These are phyloP conservation scores for Anser cygnoides DNA, from an alignment of 2,113 vertebrate genomes.

Conservation along the genomic window DNA sequence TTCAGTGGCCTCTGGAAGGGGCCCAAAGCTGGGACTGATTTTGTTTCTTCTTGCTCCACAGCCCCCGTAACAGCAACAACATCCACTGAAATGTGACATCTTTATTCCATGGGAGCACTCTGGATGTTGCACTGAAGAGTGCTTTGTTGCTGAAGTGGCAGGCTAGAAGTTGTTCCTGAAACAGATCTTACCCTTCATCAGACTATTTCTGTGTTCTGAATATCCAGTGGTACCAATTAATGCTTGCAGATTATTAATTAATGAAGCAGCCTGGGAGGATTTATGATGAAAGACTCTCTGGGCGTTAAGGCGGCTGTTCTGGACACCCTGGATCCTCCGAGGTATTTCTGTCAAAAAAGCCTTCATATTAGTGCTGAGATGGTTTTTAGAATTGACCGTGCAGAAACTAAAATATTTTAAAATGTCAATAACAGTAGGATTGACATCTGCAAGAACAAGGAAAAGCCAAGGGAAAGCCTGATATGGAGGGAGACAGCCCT, in stretches of 20 bases:
- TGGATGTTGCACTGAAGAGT: neutral
- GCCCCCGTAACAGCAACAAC: neutral
- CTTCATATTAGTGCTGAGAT: neutral
- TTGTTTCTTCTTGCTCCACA: neutral
- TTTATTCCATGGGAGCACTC: neutral
- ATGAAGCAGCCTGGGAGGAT: constrained; percentile 20
- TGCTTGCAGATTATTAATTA: constrained; percentile 46
- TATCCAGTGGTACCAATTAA: constrained; percentile 43
- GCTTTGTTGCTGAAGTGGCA: neutral
- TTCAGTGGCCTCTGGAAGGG: neutral
- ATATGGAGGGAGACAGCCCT: neutral
- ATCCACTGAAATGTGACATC: neutral
- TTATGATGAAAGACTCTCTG: neutral
- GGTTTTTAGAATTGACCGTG: neutral
- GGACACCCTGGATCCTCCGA: neutral
- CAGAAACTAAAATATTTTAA: neutral
- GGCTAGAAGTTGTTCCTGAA: neutral
- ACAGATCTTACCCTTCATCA: neutral
- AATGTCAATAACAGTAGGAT: neutral
- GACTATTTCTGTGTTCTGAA: neutral
- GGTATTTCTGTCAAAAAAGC: neutral
- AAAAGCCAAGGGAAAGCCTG: neutral
- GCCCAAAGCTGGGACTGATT: neutral
- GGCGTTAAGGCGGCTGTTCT: neutral
- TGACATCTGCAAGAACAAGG: neutral